phyloP scores from a whole-genome alignment of 2,888 invertebrate species.

The Cryptops parisi region DNA sequence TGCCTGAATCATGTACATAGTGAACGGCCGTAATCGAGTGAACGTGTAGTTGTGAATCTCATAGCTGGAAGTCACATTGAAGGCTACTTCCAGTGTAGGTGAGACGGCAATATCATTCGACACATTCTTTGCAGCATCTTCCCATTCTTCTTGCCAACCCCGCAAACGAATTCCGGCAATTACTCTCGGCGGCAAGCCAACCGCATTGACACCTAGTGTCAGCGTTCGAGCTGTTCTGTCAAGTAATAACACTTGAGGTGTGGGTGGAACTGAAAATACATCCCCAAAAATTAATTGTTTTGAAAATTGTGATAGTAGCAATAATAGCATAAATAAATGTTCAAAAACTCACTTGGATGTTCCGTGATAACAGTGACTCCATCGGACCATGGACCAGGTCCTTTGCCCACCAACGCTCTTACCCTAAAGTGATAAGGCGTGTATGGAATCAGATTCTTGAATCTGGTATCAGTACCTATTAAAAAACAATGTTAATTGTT shows the following conservation, averaged over 20 bases:
- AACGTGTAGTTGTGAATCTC: conserved; percentile 3
- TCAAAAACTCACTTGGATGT: not conserved
- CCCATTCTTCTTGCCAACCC: not conserved
- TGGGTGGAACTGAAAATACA: not conserved
- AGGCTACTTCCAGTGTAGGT: not conserved
- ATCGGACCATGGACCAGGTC: conserved; percentile 3
- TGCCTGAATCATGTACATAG: not conserved
- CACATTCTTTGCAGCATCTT: not conserved
- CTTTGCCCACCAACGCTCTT: not conserved
- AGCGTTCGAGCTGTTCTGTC: conserved; percentile 4
- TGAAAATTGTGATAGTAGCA: too few species aligned
- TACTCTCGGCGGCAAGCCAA: not conserved
- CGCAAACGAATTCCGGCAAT: not conserved
- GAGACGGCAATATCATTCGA: not conserved
- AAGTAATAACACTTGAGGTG: not conserved
- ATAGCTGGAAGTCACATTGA: not conserved
- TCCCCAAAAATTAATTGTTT: too few species aligned
- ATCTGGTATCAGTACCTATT: not conserved
- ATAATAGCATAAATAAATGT: not conserved
- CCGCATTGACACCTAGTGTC: not conserved
- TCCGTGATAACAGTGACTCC: not conserved
- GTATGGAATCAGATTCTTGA: not conserved
- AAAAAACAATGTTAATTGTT: too few species aligned
- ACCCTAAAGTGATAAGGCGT: conserved; percentile 3
- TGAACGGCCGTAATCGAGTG: not conserved